A percentile compares a stretch with the other conserved stretches of the same genome.
Evolutionary conservation across 1,140 invertebrate genomes (phyloP).

Genomic region (Chironomus tepperi): DNA sequence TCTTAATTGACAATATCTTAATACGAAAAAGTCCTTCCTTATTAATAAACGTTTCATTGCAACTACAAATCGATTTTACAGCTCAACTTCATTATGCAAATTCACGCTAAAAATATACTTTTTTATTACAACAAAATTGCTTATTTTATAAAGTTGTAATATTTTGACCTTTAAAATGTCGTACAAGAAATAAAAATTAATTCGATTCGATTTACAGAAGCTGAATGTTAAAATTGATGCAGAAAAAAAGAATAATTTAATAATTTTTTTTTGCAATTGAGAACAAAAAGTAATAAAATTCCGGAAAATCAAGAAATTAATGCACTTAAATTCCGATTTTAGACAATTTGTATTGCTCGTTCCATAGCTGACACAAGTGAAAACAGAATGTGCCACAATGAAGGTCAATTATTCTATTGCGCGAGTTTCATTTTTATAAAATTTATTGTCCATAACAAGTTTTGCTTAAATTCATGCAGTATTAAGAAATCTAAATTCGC

Average conservation of each 20-base stretch:
- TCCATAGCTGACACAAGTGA: not conserved
- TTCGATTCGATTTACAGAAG: not conserved
- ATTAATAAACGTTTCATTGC: too few relatives aligned
- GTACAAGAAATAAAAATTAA: not conserved
- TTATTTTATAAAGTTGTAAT: not conserved
- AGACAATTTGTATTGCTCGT: not conserved
- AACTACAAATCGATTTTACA: too few relatives aligned
- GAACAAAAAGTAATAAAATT: not conserved
- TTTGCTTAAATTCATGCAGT: not conserved
- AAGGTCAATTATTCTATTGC: not conserved
- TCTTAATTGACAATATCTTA: too few relatives aligned
- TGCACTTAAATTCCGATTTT: not conserved
- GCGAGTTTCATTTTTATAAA: not conserved
- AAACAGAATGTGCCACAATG: not conserved
- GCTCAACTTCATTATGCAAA: too few relatives aligned
- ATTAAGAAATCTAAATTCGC: too few relatives aligned
- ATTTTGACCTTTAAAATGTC: not conserved
- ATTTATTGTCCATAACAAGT: conserved; percentile 8
- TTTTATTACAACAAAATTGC: not conserved
- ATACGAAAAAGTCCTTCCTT: too few relatives aligned
- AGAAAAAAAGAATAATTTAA: not conserved
- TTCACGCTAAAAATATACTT: not conserved
- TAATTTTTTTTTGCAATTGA: not conserved
- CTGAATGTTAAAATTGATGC: not conserved
- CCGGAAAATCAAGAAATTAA: conserved; percentile 6